Evolutionary conservation across 2,888 invertebrate species (phyloP), one percentile per base, ranked within the genome.

Genomic region (Iphiclides podalirius): DNA sequence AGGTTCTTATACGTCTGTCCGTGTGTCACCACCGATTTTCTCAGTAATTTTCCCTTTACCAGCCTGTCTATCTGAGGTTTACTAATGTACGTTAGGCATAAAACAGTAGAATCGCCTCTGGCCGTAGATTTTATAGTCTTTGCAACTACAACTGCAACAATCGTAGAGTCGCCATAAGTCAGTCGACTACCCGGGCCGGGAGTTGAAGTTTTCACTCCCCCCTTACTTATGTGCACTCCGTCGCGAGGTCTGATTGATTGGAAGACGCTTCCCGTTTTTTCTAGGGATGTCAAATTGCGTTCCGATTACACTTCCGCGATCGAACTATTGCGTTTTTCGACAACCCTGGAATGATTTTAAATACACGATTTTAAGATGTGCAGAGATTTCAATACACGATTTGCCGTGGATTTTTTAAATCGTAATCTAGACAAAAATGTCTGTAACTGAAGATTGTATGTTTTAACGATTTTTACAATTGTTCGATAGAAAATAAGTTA

Each of bases 181-280:
- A 73, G 65, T 58, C 66, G 57, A 60, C 60, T 51, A n/a, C 56
- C 57, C 42, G 44, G 52, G 49, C 58, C 60, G 60, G 61, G 66
- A 68, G 63, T 64, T 64, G 12, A 67, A 55, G 68, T 71, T 73
- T 77, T 75, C 76, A 67, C 65, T 71, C 68, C 65, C 66, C 59
- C 65, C 57, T 67, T 67, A 72, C 64, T 73, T 71, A 71, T 61
- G 61, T 61, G 48, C 60, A 12, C 9, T 16, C 31, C 20, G 41
- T 39, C 33, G 43, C 47, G 48, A 53, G 38, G 46, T 42, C 42
- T 52, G 53, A 52, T 52, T 49, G 53, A 52, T 52, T 16, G 35
- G 33, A 8, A 31, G 39, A 17, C 35, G 28, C 57, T 43, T n/a
- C n/a, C n/a, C 57, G 20, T 15, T 12, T 44, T 33, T 42, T 20